These are phyloP conservation scores for Nudaria mundana DNA, from an alignment of 2,888 invertebrate genomes.

Conservation along the genomic window DNA sequence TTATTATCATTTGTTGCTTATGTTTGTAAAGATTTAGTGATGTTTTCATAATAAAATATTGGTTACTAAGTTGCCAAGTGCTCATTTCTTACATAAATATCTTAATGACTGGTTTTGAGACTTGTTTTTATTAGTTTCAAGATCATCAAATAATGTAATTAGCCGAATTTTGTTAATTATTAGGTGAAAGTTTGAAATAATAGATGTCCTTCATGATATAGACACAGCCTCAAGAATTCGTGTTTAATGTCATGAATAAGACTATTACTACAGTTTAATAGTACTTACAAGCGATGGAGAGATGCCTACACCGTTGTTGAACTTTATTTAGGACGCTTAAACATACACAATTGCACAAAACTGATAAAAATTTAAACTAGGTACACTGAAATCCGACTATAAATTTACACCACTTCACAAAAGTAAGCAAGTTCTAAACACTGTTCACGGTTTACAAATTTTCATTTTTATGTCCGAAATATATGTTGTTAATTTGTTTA, in stretches of 20 bases:
- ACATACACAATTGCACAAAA: constrained; percentile 36
- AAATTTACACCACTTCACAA: constrained; percentile 13
- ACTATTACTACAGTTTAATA: constrained; percentile 9
- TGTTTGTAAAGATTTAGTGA: too few species aligned
- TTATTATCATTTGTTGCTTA: too few species aligned
- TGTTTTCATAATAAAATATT: too few species aligned
- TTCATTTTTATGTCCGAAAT: background rate
- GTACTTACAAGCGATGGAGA: constrained; percentile 23
- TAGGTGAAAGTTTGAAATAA: constrained; percentile 19
- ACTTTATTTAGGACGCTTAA: constrained; percentile 55
- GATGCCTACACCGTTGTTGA: constrained; percentile 44
- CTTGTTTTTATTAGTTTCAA: too few species aligned
- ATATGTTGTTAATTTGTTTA: constrained; percentile 12
- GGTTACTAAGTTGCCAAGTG: too few species aligned
- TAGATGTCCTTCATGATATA: background rate
- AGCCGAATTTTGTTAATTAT: too few species aligned
- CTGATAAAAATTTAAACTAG: constrained; percentile 34
- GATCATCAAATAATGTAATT: too few species aligned
- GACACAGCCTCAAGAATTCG: background rate
- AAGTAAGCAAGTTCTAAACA: background rate
- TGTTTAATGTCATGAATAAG: constrained; percentile 1
- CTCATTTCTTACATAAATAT: too few species aligned
- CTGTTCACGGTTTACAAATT: background rate
- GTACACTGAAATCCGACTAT: constrained; percentile 12
- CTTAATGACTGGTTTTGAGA: too few species aligned